Evolutionary conservation across 2,888 invertebrate genomes (phyloP).

Genomic region (Panopea generosa): DNA sequence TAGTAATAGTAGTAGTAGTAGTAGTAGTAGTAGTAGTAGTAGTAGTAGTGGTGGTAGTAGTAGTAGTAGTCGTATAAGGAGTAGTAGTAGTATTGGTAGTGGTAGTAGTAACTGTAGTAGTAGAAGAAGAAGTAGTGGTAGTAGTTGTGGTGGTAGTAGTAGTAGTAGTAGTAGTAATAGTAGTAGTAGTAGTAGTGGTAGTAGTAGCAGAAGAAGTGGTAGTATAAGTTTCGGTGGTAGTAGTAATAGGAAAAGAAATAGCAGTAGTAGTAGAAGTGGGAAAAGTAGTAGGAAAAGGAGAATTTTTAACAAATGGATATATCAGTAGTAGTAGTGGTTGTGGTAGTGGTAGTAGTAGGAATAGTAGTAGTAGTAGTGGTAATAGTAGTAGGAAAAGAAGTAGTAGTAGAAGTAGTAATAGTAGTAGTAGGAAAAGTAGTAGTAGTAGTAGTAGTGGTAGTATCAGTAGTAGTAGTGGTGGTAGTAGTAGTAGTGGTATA

Average conservation of each 20-base stretch:
- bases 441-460: too few species aligned
- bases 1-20: slow-evolving; percentile 39
- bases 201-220: slow-evolving; percentile 44
- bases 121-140: slow-evolving; percentile 54
- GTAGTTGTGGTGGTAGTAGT: slow-evolving; percentile 53
- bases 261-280: slow-evolving; percentile 34
- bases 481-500: too few species aligned
- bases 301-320: slow-evolving; percentile 23
- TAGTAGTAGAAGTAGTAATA: slow-evolving; percentile 4
- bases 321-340: slow-evolving; percentile 32
- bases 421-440: not conserved
- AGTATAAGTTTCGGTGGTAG: slow-evolving; percentile 34
- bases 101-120: slow-evolving; percentile 51
- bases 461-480: too few species aligned
- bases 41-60: slow-evolving; percentile 48
- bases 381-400: slow-evolving; percentile 4
- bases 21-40: slow-evolving; percentile 45
- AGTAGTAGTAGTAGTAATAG: slow-evolving; percentile 52
- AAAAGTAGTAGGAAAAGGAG: slow-evolving; percentile 34
- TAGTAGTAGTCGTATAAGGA: slow-evolving; percentile 36
- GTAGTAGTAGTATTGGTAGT: slow-evolving; percentile 41
- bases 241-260: slow-evolving; percentile 33
- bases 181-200: slow-evolving; percentile 56
- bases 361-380: slow-evolving; percentile 13
- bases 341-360: slow-evolving; percentile 27